These are phyloP conservation scores for Meghimatium bilineatum DNA, from an alignment of 2,888 invertebrate genomes.

Conservation along the genomic window DNA sequence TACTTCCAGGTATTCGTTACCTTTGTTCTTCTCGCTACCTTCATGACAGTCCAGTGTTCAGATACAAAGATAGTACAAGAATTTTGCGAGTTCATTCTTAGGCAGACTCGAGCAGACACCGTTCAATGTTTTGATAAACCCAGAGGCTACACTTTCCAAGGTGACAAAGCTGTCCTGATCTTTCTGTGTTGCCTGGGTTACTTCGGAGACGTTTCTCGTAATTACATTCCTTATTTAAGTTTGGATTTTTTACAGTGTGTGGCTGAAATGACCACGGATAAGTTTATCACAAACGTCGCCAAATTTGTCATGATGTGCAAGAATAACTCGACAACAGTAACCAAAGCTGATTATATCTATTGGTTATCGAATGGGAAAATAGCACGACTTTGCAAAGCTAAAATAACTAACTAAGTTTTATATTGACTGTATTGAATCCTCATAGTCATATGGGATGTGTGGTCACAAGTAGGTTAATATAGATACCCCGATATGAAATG, in stretches of 20 bases:
- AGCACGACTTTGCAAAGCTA: background rate
- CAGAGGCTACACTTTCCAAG: background rate
- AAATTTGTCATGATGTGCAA: conserved; percentile 27
- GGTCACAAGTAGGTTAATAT: no score
- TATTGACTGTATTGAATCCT: no score
- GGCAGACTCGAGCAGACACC: conserved; percentile 1
- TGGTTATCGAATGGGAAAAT: conserved; percentile 5
- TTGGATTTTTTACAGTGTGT: background rate
- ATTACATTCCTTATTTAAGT: conserved; percentile 16
- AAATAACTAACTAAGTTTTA: no score
- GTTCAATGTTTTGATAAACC: conserved; percentile 16
- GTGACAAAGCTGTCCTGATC: conserved; percentile 3
- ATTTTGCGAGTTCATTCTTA: background rate
- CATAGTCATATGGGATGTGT: no score
- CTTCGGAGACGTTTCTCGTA: conserved; percentile 27
- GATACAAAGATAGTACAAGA: conserved; percentile 3
- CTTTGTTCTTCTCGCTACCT: background rate
- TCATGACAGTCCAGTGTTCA: background rate
- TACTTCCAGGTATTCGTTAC: background rate
- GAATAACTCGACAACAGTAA: background rate
- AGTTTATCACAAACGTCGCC: background rate
- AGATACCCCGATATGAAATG: no score
- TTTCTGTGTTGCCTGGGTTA: conserved; percentile 37
- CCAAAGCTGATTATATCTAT: background rate
- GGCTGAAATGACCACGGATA: background rate